Evolutionary conservation across 92 coral and sea anemone species (phyloP), one percentile per base, ranked within the genome.

Genomic region (Umimayanthus chanpuru): DNA sequence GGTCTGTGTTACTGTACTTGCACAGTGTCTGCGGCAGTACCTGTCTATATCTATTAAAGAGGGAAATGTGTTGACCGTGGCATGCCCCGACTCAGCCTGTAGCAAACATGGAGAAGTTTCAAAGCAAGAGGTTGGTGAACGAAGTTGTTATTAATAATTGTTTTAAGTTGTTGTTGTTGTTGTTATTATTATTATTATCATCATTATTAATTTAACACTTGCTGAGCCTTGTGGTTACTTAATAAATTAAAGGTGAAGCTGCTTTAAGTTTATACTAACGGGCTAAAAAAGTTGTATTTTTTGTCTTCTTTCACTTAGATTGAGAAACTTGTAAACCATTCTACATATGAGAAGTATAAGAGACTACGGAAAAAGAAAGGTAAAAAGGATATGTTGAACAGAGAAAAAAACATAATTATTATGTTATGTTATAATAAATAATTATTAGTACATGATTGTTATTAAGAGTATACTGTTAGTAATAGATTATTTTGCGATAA

Each of bases 41-140:
- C 73, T 93, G 29, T 80, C 90, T 2, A 78, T 91, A 74, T 73
- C 94, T 47, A 92, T 95, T 30, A 87, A 73, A n/a, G 92, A 79
- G 50, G 98, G 98, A 15, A 92, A 82, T 83, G 94, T 95, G 3
- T 92, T 95, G 6, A 80, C 64, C 12, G 61, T 95, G 30, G 87
- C 91, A 36, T 95, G 98, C 65, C 98, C 98, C 6, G 98, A 95
- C 81, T 90, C 94, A 2, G 32, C 68, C 40, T 95, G 98, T 81
- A 25, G 81, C 29, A 87, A 89, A 49, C 81, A 79, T 71, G 93
- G 94, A 29, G 39, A 92, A 12, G 73, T 95, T 23, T 79, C 91
- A 26, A 85, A 90, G 71, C 78, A 74, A 29, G 96, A 95, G 93
- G 98, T 94, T 55, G 47, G 77, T 61, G 36, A 68, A 29, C 25